Evolutionary conservation across 2,888 invertebrate genomes (phyloP).

Genomic region (Parnassius apollo): DNA sequence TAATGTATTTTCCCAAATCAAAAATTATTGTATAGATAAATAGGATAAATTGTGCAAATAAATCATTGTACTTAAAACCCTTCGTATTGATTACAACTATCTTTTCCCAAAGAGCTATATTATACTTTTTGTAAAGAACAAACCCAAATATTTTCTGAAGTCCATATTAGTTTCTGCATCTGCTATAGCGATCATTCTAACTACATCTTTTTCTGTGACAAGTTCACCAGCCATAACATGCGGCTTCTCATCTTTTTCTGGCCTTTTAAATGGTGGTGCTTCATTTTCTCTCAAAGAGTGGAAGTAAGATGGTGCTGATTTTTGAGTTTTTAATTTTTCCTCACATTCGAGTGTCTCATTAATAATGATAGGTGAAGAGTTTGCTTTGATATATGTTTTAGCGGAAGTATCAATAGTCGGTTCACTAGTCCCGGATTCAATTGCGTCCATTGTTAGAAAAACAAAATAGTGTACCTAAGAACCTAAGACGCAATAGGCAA

Average conservation of each 20-base stretch:
- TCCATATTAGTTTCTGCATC: slow-evolving; percentile 43
- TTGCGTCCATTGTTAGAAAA: slow-evolving; percentile 5
- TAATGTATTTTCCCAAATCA: too few relatives aligned
- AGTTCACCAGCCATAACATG: slow-evolving; percentile 49
- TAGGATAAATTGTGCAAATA: too few relatives aligned
- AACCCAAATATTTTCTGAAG: slow-evolving; percentile 51
- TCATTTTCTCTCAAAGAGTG: slow-evolving; percentile 59
- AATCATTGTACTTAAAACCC: too few relatives aligned
- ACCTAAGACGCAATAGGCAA: too few relatives aligned
- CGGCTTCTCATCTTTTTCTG: slow-evolving; percentile 44
- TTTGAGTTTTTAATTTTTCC: slow-evolving; percentile 41
- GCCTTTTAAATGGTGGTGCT: slow-evolving; percentile 57
- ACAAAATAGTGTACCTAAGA: too few relatives aligned
- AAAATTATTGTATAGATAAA: too few relatives aligned
- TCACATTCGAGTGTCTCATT: slow-evolving; percentile 30
- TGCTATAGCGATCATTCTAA: slow-evolving; percentile 54
- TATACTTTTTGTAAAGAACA: background rate
- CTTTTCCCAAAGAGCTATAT: too few relatives aligned
- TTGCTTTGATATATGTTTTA: slow-evolving; percentile 37
- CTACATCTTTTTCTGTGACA: slow-evolving; percentile 51
- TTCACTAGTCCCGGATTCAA: slow-evolving; percentile 11
- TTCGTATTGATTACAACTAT: too few relatives aligned
- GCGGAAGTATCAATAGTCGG: slow-evolving; percentile 6
- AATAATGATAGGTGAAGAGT: slow-evolving; percentile 45
- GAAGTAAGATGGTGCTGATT: slow-evolving; percentile 66